Conservation (phyloP, 2,113 vertebrate species). For the Athene cunicularia region DNA sequence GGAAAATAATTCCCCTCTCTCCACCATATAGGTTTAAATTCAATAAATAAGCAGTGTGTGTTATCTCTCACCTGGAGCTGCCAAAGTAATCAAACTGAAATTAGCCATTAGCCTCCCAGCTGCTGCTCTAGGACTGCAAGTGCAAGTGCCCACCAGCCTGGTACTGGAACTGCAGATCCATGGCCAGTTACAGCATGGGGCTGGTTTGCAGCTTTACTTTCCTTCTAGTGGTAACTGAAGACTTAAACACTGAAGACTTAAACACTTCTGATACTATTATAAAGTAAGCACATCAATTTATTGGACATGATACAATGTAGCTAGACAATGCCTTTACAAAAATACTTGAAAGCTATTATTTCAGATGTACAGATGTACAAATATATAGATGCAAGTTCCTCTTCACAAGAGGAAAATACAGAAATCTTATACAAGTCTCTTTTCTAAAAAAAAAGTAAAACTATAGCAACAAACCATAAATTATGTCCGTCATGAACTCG, state of each 20-base stretch:
- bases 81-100: neutral
- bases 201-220: neutral
- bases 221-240: neutral
- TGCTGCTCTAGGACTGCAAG: neutral
- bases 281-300: conserved; percentile 11
- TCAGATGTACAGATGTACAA: conserved; percentile 28
- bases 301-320: neutral
- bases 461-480: neutral
- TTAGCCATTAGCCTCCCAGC: neutral
- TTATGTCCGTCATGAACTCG: neutral
- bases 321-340: conserved; percentile 23
- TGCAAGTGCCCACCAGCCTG: neutral
- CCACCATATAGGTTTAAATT: neutral
- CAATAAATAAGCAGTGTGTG: neutral
- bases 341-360: conserved; percentile 25
- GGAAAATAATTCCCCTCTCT: neutral
- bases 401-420: conserved; percentile 6
- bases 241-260: neutral
- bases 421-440: neutral
- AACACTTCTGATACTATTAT: neutral
- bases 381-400: neutral
- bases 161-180: rapidly evolving
- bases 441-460: neutral
- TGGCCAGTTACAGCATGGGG: neutral
- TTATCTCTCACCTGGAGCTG: neutral